Base-by-base conservation (phyloP, 1,140 invertebrate species). In the Drosophila nasuta region DNA sequence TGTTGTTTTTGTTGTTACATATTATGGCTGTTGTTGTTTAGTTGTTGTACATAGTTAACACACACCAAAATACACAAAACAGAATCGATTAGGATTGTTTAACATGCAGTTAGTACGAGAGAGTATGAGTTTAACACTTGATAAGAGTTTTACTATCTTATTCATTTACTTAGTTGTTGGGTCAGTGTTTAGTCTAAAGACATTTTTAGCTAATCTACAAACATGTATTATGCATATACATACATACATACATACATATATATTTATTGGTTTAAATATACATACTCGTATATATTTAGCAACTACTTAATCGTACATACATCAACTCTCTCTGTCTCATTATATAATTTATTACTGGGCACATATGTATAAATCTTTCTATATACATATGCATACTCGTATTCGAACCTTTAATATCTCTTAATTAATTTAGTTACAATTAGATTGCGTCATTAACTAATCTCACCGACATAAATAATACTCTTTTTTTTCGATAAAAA, bases 371-470 rank as follows among this genome's bases (percentile, higher is more conserved):
- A 25, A 25, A 25, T 25, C 20, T 4, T 25, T 25, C 20, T 25
- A 25, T 25, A 66, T 48, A 65, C 63, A 43, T 33, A 52, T 62
- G 15, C 17, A 75, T 82, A 45, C 46, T 67, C 56, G 38, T 57
- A 62, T 52, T 54, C 76, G 82, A 69, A 66, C 71, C 57, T 82
- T 87, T 79, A 76, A 86, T 67, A 79, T 1, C 64, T 1, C 64
- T 74, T 60, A 52, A 45, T 58, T 67, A 57, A 65, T 67, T 79
- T 72, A 75, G 67, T 79, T 87, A 88, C 85, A 88, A 88, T 88
- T 88, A 73, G 64, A 89, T 88, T 89, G 77, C 74, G 56, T 81
- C 66, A 76, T 81, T 65, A 89, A 87, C 82, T 87, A 87, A 67
- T 85, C 69, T 67, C 74, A 74, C 64, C 80, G 69, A 67, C 49